phyloP scores from a whole-genome alignment of 2,888 invertebrate species.

The Pandemis corylana region DNA sequence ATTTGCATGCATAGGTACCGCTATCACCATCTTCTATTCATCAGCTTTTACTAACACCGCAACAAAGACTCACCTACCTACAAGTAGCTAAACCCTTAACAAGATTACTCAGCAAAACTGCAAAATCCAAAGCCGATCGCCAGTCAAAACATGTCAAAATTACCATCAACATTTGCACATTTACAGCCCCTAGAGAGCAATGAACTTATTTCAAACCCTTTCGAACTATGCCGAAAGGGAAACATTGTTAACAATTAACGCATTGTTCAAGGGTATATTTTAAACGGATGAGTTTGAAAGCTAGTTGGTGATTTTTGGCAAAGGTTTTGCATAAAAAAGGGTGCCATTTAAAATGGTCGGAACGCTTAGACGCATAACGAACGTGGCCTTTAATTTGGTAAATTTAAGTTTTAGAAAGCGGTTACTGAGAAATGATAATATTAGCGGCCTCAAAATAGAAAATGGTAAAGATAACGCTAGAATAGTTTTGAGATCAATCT shows the following conservation, averaged over 20 bases:
- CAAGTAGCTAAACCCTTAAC: slow-evolving; percentile 65
- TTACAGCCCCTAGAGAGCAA: slow-evolving; percentile 65
- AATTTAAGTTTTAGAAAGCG: neutral
- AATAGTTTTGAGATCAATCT: neutral
- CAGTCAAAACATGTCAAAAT: slow-evolving; percentile 81
- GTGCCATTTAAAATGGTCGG: neutral
- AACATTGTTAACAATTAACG: slow-evolving; percentile 54
- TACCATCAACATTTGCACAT: slow-evolving; percentile 66
- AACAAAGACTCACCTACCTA: slow-evolving; percentile 47
- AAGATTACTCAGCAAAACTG: slow-evolving; percentile 69
- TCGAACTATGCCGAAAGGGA: slow-evolving; percentile 65
- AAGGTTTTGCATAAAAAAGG: slow-evolving; percentile 6
- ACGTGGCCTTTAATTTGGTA: slow-evolving; percentile 5
- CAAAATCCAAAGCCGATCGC: slow-evolving; percentile 59
- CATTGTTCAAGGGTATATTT: slow-evolving; percentile 53
- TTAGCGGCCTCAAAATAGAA: neutral
- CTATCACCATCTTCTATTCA: neutral
- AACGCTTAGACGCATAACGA: slow-evolving; percentile 1
- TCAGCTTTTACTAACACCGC: neutral
- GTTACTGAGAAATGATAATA: neutral
- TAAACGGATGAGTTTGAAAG: slow-evolving; percentile 48
- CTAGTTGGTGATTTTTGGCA: slow-evolving; percentile 5
- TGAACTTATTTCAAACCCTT: slow-evolving; percentile 62
- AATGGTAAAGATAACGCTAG: neutral
- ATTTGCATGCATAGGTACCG: slow-evolving; percentile 1